Evolutionary conservation across 2,797 vertebrate genomes (phyloP).

Genomic region (Dryobates pubescens): DNA sequence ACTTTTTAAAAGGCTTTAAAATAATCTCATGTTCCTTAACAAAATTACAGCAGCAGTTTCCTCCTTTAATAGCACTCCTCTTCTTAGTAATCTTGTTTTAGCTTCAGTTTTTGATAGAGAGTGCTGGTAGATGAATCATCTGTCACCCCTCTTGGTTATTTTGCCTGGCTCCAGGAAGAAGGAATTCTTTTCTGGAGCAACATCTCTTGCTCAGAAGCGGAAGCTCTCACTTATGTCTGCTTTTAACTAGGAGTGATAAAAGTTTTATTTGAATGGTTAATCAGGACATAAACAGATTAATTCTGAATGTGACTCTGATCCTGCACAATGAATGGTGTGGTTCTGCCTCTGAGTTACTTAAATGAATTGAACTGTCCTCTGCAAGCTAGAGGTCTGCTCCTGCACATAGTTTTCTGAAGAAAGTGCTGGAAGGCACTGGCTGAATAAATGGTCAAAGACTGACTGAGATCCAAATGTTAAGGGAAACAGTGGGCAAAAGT

Average conservation of each 20-base stretch:
- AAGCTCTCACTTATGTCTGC: conserved; percentile 21
- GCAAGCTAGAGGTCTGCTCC: background rate
- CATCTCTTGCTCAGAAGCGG: conserved; percentile 5
- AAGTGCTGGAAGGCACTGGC: background rate
- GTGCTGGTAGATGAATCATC: conserved; percentile 47
- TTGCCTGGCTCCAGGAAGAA: conserved; percentile 34
- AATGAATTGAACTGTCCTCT: conserved; percentile 57
- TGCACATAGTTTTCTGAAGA: background rate
- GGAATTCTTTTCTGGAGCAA: conserved; percentile 24
- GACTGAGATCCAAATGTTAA: background rate
- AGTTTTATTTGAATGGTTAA: conserved; percentile 51
- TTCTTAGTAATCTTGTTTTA: conserved; percentile 69
- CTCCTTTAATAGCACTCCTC: conserved; percentile 67
- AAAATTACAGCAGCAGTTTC: conserved; percentile 63
- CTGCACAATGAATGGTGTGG: background rate
- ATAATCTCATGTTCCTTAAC: conserved; percentile 67
- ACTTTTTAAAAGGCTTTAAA: conserved; percentile 67
- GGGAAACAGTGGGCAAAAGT: background rate
- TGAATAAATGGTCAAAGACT: background rate
- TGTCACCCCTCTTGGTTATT: conserved; percentile 23
- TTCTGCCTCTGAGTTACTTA: background rate
- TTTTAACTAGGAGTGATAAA: conserved; percentile 62
- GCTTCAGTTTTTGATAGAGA: conserved; percentile 53
- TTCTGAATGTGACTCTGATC: background rate
- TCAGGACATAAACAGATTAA: conserved; percentile 23